Base-by-base conservation (phyloP, 2,797 vertebrate species). In the Sus cebifrons region DNA sequence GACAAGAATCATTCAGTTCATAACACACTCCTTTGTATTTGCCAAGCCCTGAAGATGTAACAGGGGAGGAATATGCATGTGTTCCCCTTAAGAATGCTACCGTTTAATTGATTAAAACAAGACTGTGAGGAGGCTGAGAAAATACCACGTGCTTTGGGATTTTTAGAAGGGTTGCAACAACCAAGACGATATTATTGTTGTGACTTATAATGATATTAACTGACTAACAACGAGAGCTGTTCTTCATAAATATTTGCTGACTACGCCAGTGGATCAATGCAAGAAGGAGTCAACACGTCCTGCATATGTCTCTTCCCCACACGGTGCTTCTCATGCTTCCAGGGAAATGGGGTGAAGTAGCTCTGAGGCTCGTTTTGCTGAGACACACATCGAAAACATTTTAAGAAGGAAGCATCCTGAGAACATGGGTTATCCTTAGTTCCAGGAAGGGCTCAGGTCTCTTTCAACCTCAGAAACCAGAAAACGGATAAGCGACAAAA, bases 61-160 rank as follows among this genome's bases (percentile, higher is more conserved):
- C 6, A 4, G 68, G 17, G 25, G 6, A 17, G 15, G 15, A 56
- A 52, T 15, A 4, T 4, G 44, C 16, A 4, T 2, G 15, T 29
- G 18, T 52, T 52, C 2, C 15, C 23, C 5, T 49, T 17, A 74
- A 23, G 67, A n/a, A 17, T 74, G 44, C 36, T 23, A 20, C 56
- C 12, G 16, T 3, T 17, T 54, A 21, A 2, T 15, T 18, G 49
- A 29, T 0, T 40, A 17, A 40, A 5, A 29, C 13, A 40, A 16
- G n/a, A 65, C 1, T 17, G 11, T 27, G 16, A 21, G 9, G 21
- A 56, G 12, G n/a, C 15, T 15, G 11, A 56, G 17, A 78, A 54
- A 27, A 1, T 0, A 21, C 16, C 29, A 67, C 0, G 9, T 6
- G 23, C 17, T 40, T 44, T n/a, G 11, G 10, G 58, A 23, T 25